These are phyloP conservation scores for Penaeus chinensis DNA, from an alignment of 1,140 invertebrate genomes.

Conservation along the genomic window DNA sequence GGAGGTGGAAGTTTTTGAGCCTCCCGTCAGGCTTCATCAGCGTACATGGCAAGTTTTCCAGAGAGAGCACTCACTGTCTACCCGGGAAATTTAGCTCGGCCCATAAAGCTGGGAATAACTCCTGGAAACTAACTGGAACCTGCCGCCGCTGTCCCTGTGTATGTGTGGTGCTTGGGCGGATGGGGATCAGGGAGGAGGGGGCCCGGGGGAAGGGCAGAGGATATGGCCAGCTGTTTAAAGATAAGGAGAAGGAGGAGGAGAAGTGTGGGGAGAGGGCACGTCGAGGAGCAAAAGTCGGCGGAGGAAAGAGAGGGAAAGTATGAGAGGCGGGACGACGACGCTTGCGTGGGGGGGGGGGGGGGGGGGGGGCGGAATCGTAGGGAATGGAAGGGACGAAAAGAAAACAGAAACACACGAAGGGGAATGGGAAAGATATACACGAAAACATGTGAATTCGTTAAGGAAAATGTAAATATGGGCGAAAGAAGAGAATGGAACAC, in stretches of 20 bases:
- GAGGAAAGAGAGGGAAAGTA: conserved; percentile 25
- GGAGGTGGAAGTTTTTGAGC: conserved; percentile 56
- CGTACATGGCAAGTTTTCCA: conserved; percentile 60
- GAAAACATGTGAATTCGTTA: too few relatives aligned
- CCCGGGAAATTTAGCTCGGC: conserved; percentile 58
- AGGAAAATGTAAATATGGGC: too few relatives aligned
- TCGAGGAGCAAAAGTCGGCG: neutral
- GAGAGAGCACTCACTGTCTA: conserved; percentile 61
- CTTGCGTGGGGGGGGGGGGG: conserved; percentile 1
- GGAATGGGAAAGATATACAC: conserved; percentile 7
- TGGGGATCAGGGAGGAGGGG: conserved; percentile 51
- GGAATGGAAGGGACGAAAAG: conserved; percentile 8
- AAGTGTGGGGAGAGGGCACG: neutral
- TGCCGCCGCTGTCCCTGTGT: conserved; percentile 55
- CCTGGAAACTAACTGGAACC: conserved; percentile 61
- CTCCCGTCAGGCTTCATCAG: conserved; percentile 59
- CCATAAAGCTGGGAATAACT: conserved; percentile 61
- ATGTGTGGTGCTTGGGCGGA: conserved; percentile 59
- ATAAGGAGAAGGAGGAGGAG: conserved; percentile 42
- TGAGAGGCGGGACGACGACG: neutral
- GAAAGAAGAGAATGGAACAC: too few relatives aligned
- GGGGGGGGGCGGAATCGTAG: neutral
- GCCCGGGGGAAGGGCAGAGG: conserved; percentile 44
- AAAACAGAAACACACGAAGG: conserved; percentile 13
- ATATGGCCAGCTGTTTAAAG: conserved; percentile 54